These are phyloP conservation scores for Desmodus rotundus DNA, from an alignment of 2,113 vertebrate species.

Conservation along the genomic window DNA sequence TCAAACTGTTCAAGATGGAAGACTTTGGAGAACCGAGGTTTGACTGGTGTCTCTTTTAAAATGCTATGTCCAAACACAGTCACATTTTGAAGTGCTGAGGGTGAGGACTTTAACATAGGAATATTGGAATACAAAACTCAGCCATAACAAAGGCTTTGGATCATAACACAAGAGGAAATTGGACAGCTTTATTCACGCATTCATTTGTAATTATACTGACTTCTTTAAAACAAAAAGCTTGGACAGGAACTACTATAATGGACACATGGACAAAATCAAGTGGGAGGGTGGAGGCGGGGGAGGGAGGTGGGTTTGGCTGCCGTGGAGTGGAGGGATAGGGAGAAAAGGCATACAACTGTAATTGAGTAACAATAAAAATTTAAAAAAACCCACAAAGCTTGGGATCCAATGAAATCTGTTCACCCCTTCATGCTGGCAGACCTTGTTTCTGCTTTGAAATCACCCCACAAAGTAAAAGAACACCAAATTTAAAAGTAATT, in stretches of 20 bases:
- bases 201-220: neutral
- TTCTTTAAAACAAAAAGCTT: neutral
- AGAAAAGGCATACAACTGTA: no score
- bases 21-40: no score
- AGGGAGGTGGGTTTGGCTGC: no score
- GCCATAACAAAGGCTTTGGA: neutral
- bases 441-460: neutral
- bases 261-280: no score
- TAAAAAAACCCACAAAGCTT: no score
- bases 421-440: neutral
- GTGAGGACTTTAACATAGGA: no score
- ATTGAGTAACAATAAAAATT: no score
- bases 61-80: neutral
- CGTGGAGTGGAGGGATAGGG: no score
- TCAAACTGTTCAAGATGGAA: no score
- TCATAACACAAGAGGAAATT: neutral
- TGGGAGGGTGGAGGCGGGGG: no score
- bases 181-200: neutral
- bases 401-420: neutral
- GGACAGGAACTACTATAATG: no score
- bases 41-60: no score
- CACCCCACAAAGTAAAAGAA: neutral
- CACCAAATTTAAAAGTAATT: neutral
- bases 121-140: neutral
- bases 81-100: neutral